These are phyloP conservation scores for Nomia melanderi DNA, from an alignment of 1,140 invertebrate species.

Conservation along the genomic window DNA sequence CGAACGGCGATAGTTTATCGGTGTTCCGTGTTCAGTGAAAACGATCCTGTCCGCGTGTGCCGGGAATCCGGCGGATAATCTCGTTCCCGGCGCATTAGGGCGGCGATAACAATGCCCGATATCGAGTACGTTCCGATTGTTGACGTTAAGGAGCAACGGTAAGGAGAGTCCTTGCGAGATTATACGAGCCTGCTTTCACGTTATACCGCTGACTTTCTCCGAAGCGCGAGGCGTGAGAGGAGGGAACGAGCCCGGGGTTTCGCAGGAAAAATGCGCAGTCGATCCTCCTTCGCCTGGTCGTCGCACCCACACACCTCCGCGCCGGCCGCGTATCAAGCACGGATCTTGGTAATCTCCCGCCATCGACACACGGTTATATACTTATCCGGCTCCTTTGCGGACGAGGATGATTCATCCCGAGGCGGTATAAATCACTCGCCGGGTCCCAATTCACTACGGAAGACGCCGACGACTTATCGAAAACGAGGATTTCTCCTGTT, in stretches of 20 bases:
- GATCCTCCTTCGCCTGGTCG: conserved; percentile 60
- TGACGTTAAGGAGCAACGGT: conserved; percentile 24
- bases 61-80: conserved; percentile 5
- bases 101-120: conserved; percentile 23
- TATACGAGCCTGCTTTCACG: conserved; percentile 69
- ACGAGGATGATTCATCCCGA: conserved; percentile 75
- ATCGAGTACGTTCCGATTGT: conserved; percentile 13
- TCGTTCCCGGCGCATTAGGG: background rate
- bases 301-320: conserved; percentile 75
- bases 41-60: background rate
- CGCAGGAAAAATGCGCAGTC: conserved; percentile 53
- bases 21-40: background rate
- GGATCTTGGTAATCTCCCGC: conserved; percentile 74
- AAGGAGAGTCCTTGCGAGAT: conserved; percentile 43
- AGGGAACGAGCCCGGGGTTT: conserved; percentile 56
- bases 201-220: conserved; percentile 68
- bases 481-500: conserved; percentile 70
- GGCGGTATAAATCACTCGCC: conserved; percentile 75
- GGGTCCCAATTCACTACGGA: conserved; percentile 69
- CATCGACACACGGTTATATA: conserved; percentile 76
- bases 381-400: conserved; percentile 71
- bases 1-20: too few relatives aligned
- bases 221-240: conserved; percentile 45
- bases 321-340: conserved; percentile 69
- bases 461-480: conserved; percentile 69